Base-by-base conservation (phyloP, 35 echinoderm and acorn worm genomes). In the Apostichopus parvimensis region DNA sequence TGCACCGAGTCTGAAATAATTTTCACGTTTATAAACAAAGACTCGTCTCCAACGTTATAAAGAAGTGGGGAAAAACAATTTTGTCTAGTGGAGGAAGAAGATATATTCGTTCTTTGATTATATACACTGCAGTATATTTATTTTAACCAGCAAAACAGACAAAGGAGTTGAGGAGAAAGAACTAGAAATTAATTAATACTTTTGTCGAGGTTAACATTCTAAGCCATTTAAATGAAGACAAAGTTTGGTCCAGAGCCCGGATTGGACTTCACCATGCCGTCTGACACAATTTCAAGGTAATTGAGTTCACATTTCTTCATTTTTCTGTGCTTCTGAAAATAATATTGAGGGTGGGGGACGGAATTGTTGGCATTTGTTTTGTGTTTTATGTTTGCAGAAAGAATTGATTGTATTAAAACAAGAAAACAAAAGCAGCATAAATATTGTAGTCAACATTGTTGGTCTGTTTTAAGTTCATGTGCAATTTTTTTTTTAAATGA, bases 241-340 rank as follows among this genome's bases (percentile, higher is more conserved):
- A 88, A 88, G 62, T 88, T 88, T 73, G 60, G 86, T 9, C 58
- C 58, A 34, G 64, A 73, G 17, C 18, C 60, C 54, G 86, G 86
- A 88, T 54, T 88, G 61, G 64, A 88, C 21, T 88, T 72, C 86
- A 88, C 60, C 86, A 88, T 88, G 86, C 86, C 86, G 8, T 88
- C 86, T 45, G 86, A 88, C 34, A 88, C 86, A 72, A 72, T 88
- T 1, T 66, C 57, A 58, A 88, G 86, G 86, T 88, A 53, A 55
- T 45, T 22, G 20, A 59, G 18, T 84, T 84, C 54, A 8, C 57
- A 82, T 20, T 18, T 84, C 55, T 60, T 53, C 7, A 11, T 84
- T 59, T 84, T 17, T 11, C 14, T 61, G 0, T 61, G 58, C 8
- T 61, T 61, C 12, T 61, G 7, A 11, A 61, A 61, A 61, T 45